Evolutionary conservation across 2,797 vertebrate species (phyloP), one percentile per base, ranked within the genome.

Genomic region (Danio jaintianensis): DNA sequence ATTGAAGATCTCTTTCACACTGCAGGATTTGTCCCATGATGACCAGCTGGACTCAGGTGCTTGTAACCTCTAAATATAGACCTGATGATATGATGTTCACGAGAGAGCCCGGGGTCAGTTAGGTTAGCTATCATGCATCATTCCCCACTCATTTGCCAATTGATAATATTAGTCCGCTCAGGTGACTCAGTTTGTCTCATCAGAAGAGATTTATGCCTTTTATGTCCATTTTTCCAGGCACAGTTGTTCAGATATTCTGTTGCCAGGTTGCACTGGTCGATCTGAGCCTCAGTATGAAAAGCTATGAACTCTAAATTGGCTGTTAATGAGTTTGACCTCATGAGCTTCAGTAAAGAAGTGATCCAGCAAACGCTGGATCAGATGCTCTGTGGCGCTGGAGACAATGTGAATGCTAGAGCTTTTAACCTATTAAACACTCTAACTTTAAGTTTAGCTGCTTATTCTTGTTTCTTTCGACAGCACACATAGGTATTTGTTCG

Each of bases 301-400:
- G 13, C n/a, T 22, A 13, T 76, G 40, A 68, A 58, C 22, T 52
- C 18, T 52, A 62, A 61, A 70, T 50, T 70, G 64, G 29, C 18
- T 70, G n/a, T 69, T 42, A 69, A 70, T 78, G 36, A 42, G n/a
- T 79, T 22, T 79, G 66, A 70, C 47, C 22, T 38, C 11, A 5
- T 52, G 66, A 75, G 42, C 72, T 40, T 10, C 56, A 62, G 72
- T 61, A 61, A 9, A 61, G 45, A 72, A 61, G 58, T 75, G 72
- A 75, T 43, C 75, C 71, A 61, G 55, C 53, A 50, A 56, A 59
- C 9, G 4, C 45, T 70, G 13, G 29, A 22, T 70, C 10, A 7
- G 5, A 58, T 4, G 0, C 40, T 18, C 16, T 58, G 48, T n/a
- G 18, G 38, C 47, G 0, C 16, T 58, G 10, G 20, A 59, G 55